Base-by-base conservation (phyloP, 2,113 vertebrate species). In the Cranoglanis bouderius region DNA sequence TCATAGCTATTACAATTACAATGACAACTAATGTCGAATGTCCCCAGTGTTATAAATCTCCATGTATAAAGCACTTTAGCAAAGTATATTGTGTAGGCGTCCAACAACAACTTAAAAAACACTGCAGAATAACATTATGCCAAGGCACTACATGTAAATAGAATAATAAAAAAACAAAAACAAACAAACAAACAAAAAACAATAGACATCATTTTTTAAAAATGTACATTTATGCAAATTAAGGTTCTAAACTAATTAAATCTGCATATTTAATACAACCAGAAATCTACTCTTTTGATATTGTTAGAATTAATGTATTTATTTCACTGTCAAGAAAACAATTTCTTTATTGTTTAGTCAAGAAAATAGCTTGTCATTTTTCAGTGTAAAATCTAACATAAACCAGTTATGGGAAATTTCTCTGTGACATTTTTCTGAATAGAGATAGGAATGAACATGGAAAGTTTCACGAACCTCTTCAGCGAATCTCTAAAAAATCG, bases 1-100 rank as follows among this genome's bases (percentile, higher is more conserved):
- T 77, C 35, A 74, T 10, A 14, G 19, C 70, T 74, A 38, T 26
- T 19, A 80, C 35, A 59, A 63, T 43, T 82, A 87, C 83, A 81
- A 70, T 72, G 77, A n/a, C n/a, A 84, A 65, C 59, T 61, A 67
- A 74, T 55, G 75, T 51, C 29, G 67, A 90, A 90, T 14, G 49
- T 87, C 49, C 40, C 19, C 57, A 38, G 29, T 40, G 5, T 85
- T 85, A 53, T 63, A 53, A 84, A 85, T 19, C 51, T 85, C 59
- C 7, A 16, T 51, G 70, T 84, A 84, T 55, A 53, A 35, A 84
- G 65, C 63, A 40, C 35, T n/a, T 85, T 19, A 72, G 14, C 32
- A n/a, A 29, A 74, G 49, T 43, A 6, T 85, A 51, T 9, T 10
- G 72, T 19, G 53, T 38, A 40, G 26, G 43, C 10, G 10, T 40